phyloP scores from a whole-genome alignment of 2,113 vertebrate species.

The Daphoenositta chrysoptera region DNA sequence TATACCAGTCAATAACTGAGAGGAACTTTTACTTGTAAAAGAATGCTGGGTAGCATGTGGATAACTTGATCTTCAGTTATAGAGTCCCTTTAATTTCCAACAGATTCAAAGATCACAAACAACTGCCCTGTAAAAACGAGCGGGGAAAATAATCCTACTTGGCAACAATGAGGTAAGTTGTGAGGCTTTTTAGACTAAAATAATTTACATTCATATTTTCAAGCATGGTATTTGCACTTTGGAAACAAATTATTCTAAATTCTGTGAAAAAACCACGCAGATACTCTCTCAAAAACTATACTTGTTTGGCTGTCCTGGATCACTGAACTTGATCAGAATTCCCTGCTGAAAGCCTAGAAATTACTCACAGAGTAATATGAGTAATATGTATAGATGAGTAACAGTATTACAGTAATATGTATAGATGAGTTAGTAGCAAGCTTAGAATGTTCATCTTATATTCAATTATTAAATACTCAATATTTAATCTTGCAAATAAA shows the following conservation, averaged over 20 bases:
- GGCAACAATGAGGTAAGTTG: constrained; percentile 42
- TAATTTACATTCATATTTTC: neutral
- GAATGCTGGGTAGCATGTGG: neutral
- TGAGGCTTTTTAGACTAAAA: neutral
- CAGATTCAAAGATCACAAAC: neutral
- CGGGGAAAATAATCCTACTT: neutral
- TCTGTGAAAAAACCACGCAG: neutral
- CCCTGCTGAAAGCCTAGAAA: neutral
- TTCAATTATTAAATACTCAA: too few species aligned
- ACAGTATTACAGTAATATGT: neutral
- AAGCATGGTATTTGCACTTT: neutral
- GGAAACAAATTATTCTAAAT: neutral
- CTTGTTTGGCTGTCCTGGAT: neutral
- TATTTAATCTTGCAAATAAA: neutral
- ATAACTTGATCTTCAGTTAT: neutral
- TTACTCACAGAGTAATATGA: neutral
- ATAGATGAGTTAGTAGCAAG: neutral
- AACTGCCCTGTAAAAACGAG: neutral
- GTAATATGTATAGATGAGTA: neutral
- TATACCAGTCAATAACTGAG: neutral
- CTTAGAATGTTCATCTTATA: neutral
- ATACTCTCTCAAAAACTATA: neutral
- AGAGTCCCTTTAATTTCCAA: neutral
- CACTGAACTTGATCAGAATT: neutral
- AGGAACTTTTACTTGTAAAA: neutral